Conservation (phyloP, 1,140 invertebrate species). For the Hycleus phaleratus region DNA sequence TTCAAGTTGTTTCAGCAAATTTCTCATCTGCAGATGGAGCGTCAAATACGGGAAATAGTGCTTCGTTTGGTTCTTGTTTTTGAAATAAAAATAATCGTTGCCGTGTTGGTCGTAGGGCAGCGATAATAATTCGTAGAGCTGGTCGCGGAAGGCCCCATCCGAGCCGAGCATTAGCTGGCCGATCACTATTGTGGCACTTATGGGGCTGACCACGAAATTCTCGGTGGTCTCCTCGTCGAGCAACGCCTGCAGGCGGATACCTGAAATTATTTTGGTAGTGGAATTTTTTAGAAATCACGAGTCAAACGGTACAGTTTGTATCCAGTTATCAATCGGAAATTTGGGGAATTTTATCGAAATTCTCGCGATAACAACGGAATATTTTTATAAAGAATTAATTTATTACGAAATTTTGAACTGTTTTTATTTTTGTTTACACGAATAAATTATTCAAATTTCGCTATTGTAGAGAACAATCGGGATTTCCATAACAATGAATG, state of each 20-base stretch:
- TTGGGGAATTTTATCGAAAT: too few species aligned
- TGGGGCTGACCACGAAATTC: conserved; percentile 60
- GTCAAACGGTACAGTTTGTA: too few species aligned
- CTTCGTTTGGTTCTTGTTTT: conserved; percentile 12
- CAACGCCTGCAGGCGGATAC: conserved; percentile 25
- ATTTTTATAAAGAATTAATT: too few species aligned
- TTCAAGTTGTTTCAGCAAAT: conserved; percentile 18
- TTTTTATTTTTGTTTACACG: too few species aligned
- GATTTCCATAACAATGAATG: too few species aligned
- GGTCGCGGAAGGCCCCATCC: conserved; percentile 46
- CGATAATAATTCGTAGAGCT: conserved; percentile 50
- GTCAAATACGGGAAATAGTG: conserved; percentile 15
- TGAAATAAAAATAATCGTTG: conserved; percentile 34
- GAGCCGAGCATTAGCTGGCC: conserved; percentile 57
- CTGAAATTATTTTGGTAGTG: background rate
- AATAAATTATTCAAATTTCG: too few species aligned
- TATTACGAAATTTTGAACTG: too few species aligned
- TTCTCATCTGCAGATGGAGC: conserved; percentile 24
- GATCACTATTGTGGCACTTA: conserved; percentile 54
- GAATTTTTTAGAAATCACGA: too few species aligned
- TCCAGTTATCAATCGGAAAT: too few species aligned
- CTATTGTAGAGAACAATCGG: too few species aligned
- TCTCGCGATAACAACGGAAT: too few species aligned
- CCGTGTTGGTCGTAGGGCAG: conserved; percentile 39
- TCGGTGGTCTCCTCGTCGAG: conserved; percentile 25